Conservation (phyloP, 2,797 vertebrate genomes). For the Thripadectes ignobilis region DNA sequence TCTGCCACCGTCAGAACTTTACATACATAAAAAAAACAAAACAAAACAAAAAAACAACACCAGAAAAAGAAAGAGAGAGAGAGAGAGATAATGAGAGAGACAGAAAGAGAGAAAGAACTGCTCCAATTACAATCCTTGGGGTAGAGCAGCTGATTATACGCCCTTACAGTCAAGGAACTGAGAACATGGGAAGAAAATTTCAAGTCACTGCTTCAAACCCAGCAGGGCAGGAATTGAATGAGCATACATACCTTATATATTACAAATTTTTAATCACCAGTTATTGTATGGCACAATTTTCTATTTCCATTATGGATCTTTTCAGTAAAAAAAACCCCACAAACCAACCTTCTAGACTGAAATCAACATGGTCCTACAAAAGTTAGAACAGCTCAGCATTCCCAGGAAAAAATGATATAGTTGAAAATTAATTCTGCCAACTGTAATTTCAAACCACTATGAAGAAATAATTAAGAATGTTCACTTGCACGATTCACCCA, state of each 20-base stretch:
- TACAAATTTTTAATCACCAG: background rate
- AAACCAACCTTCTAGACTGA: background rate
- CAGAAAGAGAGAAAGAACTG: background rate
- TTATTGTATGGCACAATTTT: background rate
- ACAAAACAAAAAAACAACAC: too few relatives aligned
- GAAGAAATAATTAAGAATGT: background rate
- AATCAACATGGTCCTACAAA: background rate
- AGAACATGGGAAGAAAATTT: background rate
- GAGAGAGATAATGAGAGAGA: background rate
- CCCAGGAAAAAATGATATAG: background rate
- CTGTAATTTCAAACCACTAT: background rate
- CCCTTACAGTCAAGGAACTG: background rate
- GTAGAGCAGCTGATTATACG: background rate
- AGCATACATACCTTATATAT: background rate
- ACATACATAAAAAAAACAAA: background rate
- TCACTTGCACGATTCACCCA: background rate
- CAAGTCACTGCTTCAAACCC: background rate
- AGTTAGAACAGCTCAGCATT: background rate
- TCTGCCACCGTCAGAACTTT: background rate
- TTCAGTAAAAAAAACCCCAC: rapidly evolving
- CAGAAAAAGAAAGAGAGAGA: background rate
- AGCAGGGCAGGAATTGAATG: background rate
- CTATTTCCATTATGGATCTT: background rate
- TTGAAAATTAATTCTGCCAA: constrained; percentile 2
- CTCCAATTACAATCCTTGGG: background rate